Base-by-base conservation (phyloP, 2,888 invertebrate genomes). In the Pachycephus smyrnensis region DNA sequence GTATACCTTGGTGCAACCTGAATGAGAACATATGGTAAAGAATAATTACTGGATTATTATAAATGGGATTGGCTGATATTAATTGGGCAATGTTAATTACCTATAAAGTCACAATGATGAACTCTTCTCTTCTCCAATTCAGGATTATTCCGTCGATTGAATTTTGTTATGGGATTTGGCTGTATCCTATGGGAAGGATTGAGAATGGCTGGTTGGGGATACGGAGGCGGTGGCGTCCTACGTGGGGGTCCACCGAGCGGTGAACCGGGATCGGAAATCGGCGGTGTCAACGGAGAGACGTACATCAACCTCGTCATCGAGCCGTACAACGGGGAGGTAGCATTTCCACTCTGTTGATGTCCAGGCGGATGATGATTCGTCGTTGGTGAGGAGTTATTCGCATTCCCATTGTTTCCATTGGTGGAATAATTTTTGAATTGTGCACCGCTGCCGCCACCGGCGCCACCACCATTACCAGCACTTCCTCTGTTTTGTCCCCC, bases 1-100 rank as follows among this genome's bases (percentile, higher is more conserved):
- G 93, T 98, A 98, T 84, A 98, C 98, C 94, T 98, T 98, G 89
- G 96, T 95, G 93, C 98, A 98, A 92, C 98, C 98, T 98, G 94
- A 94, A 94, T 82, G 85, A 88, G 88, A 88, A 84, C 82, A 86
- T 12, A 73, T 76, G 30, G 73, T 55, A 55, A 55, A 55, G 55
- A 55, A 9, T 55, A 55, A 55, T 55, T 55, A 55, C 55, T 23
- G 23, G 9, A 9, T 55, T 55, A 55, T 55, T 55, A 23, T 55
- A 15, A 40, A 31, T 40, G 12, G 11, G 2, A 71, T 12, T n/a
- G 3, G 31, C 0, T 71, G 32, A 32, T 12, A 33, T 71, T 71
- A 71, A 32, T 71, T 3, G 4, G 32, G 1, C 31, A 71, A 32
- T 33, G 11, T 11, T 71, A 71, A 93, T 94, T 92, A 97, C 97